These are phyloP conservation scores for Zonotrichia albicollis DNA, from an alignment of 2,797 vertebrate genomes.

Conservation along the genomic window DNA sequence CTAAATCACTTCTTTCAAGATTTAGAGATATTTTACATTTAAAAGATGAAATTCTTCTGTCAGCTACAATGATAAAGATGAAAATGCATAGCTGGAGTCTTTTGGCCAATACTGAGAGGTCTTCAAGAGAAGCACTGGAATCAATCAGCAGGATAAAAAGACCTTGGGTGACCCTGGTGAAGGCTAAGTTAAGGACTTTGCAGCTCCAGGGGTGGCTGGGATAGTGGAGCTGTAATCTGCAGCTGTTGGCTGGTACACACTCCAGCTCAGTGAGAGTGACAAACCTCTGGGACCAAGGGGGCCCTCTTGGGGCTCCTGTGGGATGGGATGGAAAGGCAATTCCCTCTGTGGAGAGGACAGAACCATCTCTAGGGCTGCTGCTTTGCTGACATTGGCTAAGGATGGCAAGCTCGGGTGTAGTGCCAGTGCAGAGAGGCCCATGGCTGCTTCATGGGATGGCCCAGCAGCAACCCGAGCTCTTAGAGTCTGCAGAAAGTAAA, in stretches of 20 bases:
- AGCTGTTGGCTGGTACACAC: neutral
- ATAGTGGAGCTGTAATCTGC: neutral
- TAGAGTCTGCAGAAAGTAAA: neutral
- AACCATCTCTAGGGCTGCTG: neutral
- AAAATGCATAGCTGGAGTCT: neutral
- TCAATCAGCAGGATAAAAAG: neutral
- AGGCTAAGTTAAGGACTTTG: neutral
- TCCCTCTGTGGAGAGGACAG: neutral
- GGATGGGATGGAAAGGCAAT: neutral
- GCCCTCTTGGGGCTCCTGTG: neutral
- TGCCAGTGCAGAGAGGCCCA: too few relatives aligned
- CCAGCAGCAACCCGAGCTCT: fast-evolving
- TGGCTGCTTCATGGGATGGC: fast-evolving
- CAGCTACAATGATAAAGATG: neutral
- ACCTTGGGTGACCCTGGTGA: neutral
- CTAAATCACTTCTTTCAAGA: neutral
- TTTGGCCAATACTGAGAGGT: neutral
- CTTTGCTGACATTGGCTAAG: neutral
- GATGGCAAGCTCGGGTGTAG: fast-evolving
- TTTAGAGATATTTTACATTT: neutral
- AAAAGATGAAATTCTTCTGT: neutral
- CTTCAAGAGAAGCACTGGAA: neutral
- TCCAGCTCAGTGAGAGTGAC: neutral
- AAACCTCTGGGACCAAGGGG: neutral
- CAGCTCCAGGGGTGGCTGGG: neutral